phyloP scores from a whole-genome alignment of 2,888 invertebrate species.

The Drosophila subquinaria region DNA sequence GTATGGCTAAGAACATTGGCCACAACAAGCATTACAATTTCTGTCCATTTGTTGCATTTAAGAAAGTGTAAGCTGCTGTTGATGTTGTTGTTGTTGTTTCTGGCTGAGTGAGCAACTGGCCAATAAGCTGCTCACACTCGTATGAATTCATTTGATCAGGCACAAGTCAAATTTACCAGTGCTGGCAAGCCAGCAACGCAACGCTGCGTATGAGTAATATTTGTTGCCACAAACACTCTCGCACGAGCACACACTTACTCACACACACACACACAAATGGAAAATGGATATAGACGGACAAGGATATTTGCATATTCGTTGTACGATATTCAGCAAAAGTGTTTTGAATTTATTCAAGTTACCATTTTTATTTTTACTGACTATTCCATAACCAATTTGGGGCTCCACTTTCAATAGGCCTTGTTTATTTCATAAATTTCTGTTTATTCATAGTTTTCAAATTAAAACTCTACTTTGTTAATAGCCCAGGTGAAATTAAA shows the following conservation, averaged over 20 bases:
- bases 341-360: constrained; percentile 9
- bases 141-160: constrained; percentile 23
- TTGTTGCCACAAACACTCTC: neutral
- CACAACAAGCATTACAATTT: constrained; percentile 30
- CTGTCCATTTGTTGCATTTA: constrained; percentile 44
- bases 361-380: neutral
- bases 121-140: constrained; percentile 28
- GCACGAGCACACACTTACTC: neutral
- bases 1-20: constrained; percentile 29
- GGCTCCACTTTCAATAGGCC: neutral
- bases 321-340: constrained; percentile 1
- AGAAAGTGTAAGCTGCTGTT: constrained; percentile 23
- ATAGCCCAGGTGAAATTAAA: no score
- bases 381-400: constrained; percentile 9
- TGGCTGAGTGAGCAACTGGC: constrained; percentile 15
- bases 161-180: constrained; percentile 20
- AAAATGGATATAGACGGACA: neutral
- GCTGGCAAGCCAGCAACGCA: neutral
- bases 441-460: no score
- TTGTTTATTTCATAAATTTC: neutral
- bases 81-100: constrained; percentile 8
- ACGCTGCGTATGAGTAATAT: constrained; percentile 35
- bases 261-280: neutral
- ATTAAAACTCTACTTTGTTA: no score
- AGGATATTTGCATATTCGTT: constrained; percentile 4